Evolutionary conservation across 2,888 invertebrate species (phyloP).

Genomic region (Polydesmus complanatus): DNA sequence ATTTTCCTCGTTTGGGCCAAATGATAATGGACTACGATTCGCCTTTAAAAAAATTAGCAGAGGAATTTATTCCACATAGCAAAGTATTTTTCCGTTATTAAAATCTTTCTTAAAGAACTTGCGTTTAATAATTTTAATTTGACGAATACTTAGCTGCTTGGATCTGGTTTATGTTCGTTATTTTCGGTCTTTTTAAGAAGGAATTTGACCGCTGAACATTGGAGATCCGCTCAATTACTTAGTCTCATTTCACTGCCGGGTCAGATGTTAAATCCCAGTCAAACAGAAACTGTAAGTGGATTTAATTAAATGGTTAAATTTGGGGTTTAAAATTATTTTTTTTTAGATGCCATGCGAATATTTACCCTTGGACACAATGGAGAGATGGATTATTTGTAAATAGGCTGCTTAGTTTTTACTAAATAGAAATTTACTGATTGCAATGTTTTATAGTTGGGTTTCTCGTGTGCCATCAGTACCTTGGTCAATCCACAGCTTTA

Average conservation of each 20-base stretch:
- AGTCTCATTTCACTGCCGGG: conserved; percentile 88
- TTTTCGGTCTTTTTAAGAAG: conserved; percentile 74
- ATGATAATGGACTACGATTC: conserved; percentile 96
- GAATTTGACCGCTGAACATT: conserved; percentile 83
- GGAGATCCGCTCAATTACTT: conserved; percentile 79
- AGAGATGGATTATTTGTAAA: conserved; percentile 85
- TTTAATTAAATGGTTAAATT: neutral
- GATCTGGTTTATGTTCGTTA: conserved; percentile 74
- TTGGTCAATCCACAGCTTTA: conserved; percentile 57
- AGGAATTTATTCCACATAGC: conserved; percentile 91
- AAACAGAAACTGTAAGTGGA: conserved; percentile 57
- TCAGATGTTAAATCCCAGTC: conserved; percentile 84
- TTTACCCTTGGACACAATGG: conserved; percentile 84
- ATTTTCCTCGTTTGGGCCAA: conserved; percentile 90
- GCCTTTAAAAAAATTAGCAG: conserved; percentile 84
- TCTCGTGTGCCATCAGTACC: conserved; percentile 72
- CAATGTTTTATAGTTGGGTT: conserved; percentile 51
- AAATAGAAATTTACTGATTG: conserved; percentile 7
- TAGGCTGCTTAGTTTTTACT: conserved; percentile 18
- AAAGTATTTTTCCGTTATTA: conserved; percentile 37
- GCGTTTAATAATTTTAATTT: neutral
- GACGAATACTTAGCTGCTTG: conserved; percentile 40
- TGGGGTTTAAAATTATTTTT: conserved; percentile 2
- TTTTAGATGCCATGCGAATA: conserved; percentile 86
- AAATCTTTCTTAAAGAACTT: neutral